A percentile compares a stretch with the other conserved stretches of the same genome.
Evolutionary conservation across 2,113 vertebrate species (phyloP).

Genomic region (Diglossa brunneiventris): DNA sequence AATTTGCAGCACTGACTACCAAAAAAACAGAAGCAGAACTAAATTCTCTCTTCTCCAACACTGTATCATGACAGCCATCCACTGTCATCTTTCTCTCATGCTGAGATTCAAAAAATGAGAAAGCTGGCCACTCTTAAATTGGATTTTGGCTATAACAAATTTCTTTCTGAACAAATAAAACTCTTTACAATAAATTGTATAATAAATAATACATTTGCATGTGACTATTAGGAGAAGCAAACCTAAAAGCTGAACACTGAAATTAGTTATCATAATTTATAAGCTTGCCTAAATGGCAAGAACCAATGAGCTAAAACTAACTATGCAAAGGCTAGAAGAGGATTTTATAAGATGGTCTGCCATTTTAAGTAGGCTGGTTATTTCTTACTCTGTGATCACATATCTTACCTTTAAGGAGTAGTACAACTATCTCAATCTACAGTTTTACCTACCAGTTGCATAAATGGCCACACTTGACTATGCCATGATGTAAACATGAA

Average conservation of each 20-base stretch:
- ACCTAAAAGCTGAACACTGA: neutral
- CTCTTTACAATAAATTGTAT: neutral
- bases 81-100: neutral
- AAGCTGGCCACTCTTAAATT: neutral
- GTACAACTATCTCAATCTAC: neutral
- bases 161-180: neutral
- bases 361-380: neutral
- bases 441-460: neutral
- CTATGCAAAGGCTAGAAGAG: neutral
- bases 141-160: neutral
- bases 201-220: too few relatives aligned
- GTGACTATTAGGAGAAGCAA: neutral
- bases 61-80: neutral
- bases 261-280: neutral
- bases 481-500: neutral
- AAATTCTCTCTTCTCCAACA: neutral
- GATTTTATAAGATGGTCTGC: neutral
- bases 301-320: neutral
- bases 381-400: neutral
- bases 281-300: neutral
- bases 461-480: neutral
- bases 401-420: neutral
- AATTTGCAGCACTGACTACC: neutral
- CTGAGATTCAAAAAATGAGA: neutral
- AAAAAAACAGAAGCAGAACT: neutral